Evolutionary conservation across 37 sponge, comb jelly and placozoan species (phyloP).

Genomic region (Crambe crambe): DNA sequence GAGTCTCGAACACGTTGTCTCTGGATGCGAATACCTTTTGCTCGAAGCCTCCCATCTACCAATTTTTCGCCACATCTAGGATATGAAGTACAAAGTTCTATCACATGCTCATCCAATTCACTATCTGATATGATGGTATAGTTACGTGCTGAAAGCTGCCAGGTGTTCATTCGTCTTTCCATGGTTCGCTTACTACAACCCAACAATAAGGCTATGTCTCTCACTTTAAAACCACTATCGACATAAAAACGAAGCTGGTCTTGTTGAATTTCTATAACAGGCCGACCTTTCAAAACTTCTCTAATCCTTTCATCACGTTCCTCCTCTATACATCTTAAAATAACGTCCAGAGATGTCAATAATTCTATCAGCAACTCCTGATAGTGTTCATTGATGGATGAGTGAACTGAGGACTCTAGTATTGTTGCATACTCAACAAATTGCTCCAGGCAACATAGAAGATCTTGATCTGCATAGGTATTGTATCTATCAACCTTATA

Average conservation of each 20-base stretch:
- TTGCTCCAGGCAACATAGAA: too few relatives aligned
- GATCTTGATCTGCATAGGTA: too few relatives aligned
- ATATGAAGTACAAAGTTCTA: background rate
- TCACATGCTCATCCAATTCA: slow-evolving; percentile 16
- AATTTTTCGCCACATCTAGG: slow-evolving; percentile 38
- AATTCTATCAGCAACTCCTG: too few relatives aligned
- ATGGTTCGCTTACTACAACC: slow-evolving; percentile 43
- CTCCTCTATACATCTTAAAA: too few relatives aligned
- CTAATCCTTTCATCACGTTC: too few relatives aligned
- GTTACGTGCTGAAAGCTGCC: background rate
- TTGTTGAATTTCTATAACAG: slow-evolving; percentile 20
- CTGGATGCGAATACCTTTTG: slow-evolving; percentile 28
- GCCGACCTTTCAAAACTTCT: slow-evolving; percentile 27
- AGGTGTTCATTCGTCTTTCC: slow-evolving; percentile 23
- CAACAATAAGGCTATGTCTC: slow-evolving; percentile 39
- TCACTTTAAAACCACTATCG: slow-evolving; percentile 39
- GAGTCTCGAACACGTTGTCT: slow-evolving; percentile 4
- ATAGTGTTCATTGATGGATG: too few relatives aligned
- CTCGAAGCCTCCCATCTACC: slow-evolving; percentile 14
- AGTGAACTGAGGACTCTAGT: too few relatives aligned
- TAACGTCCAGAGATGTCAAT: too few relatives aligned
- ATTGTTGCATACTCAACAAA: too few relatives aligned
- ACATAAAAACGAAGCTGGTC: slow-evolving; percentile 28
- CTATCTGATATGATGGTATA: slow-evolving; percentile 15
- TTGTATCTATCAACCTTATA: too few relatives aligned